Conservation (phyloP, 1,140 invertebrate genomes). For the Drosophila sturtevanti region DNA sequence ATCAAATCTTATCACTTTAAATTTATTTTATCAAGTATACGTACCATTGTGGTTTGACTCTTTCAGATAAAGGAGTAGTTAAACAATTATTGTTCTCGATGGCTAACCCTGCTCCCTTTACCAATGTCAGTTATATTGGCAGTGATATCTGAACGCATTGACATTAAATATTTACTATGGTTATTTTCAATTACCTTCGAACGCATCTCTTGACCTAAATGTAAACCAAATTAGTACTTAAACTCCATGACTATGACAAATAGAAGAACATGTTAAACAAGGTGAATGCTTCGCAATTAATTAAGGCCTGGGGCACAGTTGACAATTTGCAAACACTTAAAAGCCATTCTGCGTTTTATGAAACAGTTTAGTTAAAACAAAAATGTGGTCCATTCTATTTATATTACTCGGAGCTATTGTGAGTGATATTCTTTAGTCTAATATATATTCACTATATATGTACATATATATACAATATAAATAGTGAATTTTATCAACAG, state of each 20-base stretch:
- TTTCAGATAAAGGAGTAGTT: not conserved
- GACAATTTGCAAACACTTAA: conserved; percentile 37
- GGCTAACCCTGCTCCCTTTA: conserved; percentile 10
- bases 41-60: not conserved
- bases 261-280: conserved; percentile 49
- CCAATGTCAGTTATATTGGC: conserved; percentile 13
- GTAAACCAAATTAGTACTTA: conserved; percentile 45
- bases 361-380: conserved; percentile 32
- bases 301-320: conserved; percentile 48
- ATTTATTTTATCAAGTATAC: not conserved
- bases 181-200: conserved; percentile 61
- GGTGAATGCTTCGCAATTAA: conserved; percentile 54
- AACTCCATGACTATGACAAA: conserved; percentile 44
- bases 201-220: conserved; percentile 71
- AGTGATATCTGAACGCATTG: conserved; percentile 33
- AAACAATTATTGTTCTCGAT: not conserved
- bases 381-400: conserved; percentile 26
- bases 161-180: conserved; percentile 61
- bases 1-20: not conserved
- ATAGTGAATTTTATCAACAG: not conserved
- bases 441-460: not conserved
- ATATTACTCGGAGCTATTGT: conserved; percentile 22
- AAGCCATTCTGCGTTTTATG: conserved; percentile 29
- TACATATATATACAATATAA: too few species aligned
- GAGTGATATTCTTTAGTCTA: conserved; percentile 7